Conservation (phyloP, 1,140 invertebrate species). For the Schlechtendalia chinensis region DNA sequence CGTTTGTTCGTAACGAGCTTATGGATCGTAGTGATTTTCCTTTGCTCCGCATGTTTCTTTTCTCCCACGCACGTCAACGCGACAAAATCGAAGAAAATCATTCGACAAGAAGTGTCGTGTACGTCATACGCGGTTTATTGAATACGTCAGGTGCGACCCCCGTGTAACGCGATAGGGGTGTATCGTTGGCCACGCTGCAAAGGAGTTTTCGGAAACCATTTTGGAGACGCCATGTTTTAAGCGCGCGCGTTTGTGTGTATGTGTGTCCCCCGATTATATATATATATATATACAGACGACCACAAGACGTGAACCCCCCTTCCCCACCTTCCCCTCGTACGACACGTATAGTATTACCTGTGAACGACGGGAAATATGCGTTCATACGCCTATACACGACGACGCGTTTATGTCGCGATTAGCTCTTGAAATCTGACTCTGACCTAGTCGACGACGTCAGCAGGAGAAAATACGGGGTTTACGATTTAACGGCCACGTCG, state of each 20-base stretch:
- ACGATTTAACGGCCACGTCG: not conserved
- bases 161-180: conserved; percentile 27
- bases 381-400: not conserved
- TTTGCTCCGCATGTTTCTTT: too few relatives aligned
- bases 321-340: not conserved
- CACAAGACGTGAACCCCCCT: not conserved
- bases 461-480: not conserved
- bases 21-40: too few relatives aligned
- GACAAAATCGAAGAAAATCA: too few relatives aligned
- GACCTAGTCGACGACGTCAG: not conserved
- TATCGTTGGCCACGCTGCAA: not conserved
- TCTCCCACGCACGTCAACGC: too few relatives aligned
- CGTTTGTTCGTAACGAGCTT: too few relatives aligned
- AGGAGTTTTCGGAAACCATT: conserved; percentile 19
- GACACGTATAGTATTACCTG: conserved; percentile 9
- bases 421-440: conserved; percentile 39
- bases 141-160: not conserved
- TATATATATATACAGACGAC: not conserved
- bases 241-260: not conserved
- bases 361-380: not conserved
- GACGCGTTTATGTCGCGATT: conserved; percentile 8
- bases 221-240: conserved; percentile 37
- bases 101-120: too few relatives aligned
- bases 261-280: too few relatives aligned
- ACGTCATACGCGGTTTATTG: too few relatives aligned